Conservation (phyloP, 2,797 vertebrate species). For the Miichthys miiuy region DNA sequence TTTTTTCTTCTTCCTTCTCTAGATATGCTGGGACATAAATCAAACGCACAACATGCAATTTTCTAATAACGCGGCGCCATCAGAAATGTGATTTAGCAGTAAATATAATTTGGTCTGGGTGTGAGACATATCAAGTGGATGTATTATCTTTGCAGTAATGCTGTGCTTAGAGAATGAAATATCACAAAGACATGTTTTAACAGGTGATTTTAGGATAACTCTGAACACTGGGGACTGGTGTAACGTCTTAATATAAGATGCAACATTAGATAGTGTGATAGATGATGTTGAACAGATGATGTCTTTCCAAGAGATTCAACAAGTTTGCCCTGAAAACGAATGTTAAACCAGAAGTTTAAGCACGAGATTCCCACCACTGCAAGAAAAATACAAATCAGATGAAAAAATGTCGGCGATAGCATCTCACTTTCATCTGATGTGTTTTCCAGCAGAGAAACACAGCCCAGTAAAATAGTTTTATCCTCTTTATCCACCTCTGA, state of each 20-base stretch:
- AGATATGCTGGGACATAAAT: slow-evolving; percentile 83
- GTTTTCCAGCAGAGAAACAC: slow-evolving; percentile 32
- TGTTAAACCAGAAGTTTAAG: slow-evolving; percentile 22
- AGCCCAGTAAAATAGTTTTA: slow-evolving; percentile 33
- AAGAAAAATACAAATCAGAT: slow-evolving; percentile 23
- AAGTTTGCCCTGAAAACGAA: slow-evolving; percentile 50
- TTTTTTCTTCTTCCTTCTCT: slow-evolving; percentile 26
- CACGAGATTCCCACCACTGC: neutral
- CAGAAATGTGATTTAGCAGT: slow-evolving; percentile 86
- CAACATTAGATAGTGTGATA: slow-evolving; percentile 51
- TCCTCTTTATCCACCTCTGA: slow-evolving; percentile 41
- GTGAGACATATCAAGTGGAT: slow-evolving; percentile 80
- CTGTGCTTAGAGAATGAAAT: slow-evolving; percentile 74
- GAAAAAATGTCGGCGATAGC: slow-evolving; percentile 12
- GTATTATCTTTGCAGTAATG: slow-evolving; percentile 79
- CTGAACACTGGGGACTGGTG: slow-evolving; percentile 46
- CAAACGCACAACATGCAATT: slow-evolving; percentile 81
- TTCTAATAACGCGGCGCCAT: slow-evolving; percentile 80
- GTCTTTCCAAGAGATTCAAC: slow-evolving; percentile 48
- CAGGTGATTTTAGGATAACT: slow-evolving; percentile 74
- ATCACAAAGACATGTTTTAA: slow-evolving; percentile 71
- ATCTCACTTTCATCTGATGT: slow-evolving; percentile 34
- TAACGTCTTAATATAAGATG: slow-evolving; percentile 63
- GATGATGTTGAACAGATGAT: slow-evolving; percentile 50
- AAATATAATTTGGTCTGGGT: slow-evolving; percentile 83